Evolutionary conservation across 2,888 invertebrate species (phyloP).

Genomic region (Periphyllus acericola): DNA sequence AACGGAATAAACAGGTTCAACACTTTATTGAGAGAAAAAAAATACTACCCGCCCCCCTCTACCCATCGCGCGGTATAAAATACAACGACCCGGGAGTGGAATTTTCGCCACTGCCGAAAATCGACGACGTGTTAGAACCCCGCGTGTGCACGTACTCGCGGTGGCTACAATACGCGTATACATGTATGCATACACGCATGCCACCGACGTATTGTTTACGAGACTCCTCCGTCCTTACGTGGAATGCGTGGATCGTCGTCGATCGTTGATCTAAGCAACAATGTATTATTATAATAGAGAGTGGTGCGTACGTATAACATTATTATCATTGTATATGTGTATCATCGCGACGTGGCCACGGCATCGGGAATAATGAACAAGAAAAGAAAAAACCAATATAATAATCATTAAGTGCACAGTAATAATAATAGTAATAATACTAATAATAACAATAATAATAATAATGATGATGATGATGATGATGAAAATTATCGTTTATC

Average conservation of each 20-base stretch:
- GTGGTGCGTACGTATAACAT: neutral
- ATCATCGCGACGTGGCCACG: neutral
- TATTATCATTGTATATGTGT: neutral
- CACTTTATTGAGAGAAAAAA: too few relatives aligned
- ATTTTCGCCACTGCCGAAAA: neutral
- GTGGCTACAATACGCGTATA: neutral
- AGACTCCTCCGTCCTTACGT: neutral
- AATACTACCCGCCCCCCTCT: too few relatives aligned
- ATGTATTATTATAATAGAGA: neutral
- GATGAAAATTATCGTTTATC: neutral
- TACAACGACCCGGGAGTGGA: too few relatives aligned
- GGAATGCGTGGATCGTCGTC: neutral
- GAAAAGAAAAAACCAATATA: neutral
- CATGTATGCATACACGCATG: neutral
- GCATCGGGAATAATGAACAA: neutral
- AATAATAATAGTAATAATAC: neutral
- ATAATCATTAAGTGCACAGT: neutral
- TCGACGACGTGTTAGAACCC: neutral
- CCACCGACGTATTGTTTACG: neutral
- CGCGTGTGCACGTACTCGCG: neutral
- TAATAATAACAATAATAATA: neutral
- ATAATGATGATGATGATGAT: neutral
- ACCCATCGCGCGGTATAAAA: too few relatives aligned
- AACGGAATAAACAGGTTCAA: too few relatives aligned
- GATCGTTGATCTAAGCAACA: slow-evolving; percentile 1